Base-by-base conservation (phyloP, 1,140 invertebrate species). In the Ips typographus region DNA sequence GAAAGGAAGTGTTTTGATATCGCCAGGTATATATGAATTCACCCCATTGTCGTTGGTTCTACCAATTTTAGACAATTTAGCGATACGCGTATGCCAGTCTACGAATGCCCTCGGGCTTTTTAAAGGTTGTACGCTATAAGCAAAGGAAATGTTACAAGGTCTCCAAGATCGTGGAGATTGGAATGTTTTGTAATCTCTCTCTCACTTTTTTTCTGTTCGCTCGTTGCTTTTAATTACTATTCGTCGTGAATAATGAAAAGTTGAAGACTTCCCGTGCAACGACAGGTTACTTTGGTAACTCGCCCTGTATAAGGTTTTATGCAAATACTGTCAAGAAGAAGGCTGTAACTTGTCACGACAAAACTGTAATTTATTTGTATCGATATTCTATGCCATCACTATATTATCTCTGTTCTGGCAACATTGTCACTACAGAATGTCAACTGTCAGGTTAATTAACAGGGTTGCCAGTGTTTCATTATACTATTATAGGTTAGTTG, bases 111-210 rank as follows among this genome's bases (percentile, higher is more conserved):
- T 70, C 73, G 71, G 74, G 73, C 70, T 68, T 55, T 65, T 41
- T 72, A 76, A 74, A 76, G 73, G 74, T 73, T 76, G 73, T 72
- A 71, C 40, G 60, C 51, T 41, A 58, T 62, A 70, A 49, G 70
- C 70, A 71, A 71, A 76, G 74, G 74, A 76, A 76, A 76, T 74
- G 74, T 76, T 76, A 76, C 74, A 76, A 76, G 74, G 74, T 74
- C 74, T 76, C 74, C 73, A 71, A 76, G 74, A 74, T 73, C 73
- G 72, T 73, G 73, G 74, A 73, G 74, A 74, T 76, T 74, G 74
- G 74, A 68, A 67, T 65, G 72, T 75, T 75, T 74, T 75, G 74
- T 72, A 75, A 75, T 73, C 72, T 42, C 42, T 40, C 61, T 41
- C 40, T 40, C 5, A 40, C 57, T 59, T 40, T 1, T 39, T 56